These are phyloP conservation scores for Mohoua ochrocephala DNA, from an alignment of 2,113 vertebrate species.

Conservation along the genomic window DNA sequence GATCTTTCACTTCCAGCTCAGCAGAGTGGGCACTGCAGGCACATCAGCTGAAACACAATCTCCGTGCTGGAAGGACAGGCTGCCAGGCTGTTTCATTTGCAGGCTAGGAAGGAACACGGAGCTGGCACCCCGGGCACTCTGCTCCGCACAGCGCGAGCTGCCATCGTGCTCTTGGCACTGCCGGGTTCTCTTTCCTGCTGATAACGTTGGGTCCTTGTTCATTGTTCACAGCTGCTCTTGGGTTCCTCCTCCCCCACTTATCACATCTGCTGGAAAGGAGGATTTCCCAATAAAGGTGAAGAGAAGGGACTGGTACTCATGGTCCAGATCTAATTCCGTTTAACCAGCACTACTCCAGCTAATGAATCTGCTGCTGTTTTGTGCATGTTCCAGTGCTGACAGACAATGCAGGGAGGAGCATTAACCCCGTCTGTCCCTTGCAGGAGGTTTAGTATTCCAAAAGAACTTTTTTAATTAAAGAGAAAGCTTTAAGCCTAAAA, in stretches of 20 bases:
- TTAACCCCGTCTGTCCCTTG: constrained; percentile 18
- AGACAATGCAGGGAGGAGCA: not conserved
- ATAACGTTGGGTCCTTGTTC: not conserved
- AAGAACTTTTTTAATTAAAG: not conserved
- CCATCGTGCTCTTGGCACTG: not conserved
- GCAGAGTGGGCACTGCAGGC: not conserved
- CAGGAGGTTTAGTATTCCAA: not conserved
- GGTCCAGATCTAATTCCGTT: not conserved
- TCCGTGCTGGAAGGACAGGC: not conserved
- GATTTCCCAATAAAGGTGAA: constrained; percentile 45
- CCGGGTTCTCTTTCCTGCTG: not conserved
- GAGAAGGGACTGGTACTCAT: not conserved
- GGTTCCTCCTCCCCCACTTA: constrained; percentile 20
- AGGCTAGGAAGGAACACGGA: not conserved
- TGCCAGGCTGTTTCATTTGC: not conserved
- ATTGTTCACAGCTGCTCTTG: constrained; percentile 20
- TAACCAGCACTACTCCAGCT: not conserved
- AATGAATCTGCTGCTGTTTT: not conserved
- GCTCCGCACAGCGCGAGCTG: not conserved
- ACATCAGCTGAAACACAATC: constrained; percentile 31
- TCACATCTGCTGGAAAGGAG: not conserved
- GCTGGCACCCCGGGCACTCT: not conserved
- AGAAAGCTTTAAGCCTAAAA: not conserved
- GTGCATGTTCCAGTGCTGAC: not conserved
- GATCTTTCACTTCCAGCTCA: constrained; percentile 19